Percentiles rank a stretch among this genome's conserved stretches.
These are phyloP conservation scores for Allolobophora icterica DNA, from an alignment of 2,888 invertebrate species.

Conservation along the genomic window DNA sequence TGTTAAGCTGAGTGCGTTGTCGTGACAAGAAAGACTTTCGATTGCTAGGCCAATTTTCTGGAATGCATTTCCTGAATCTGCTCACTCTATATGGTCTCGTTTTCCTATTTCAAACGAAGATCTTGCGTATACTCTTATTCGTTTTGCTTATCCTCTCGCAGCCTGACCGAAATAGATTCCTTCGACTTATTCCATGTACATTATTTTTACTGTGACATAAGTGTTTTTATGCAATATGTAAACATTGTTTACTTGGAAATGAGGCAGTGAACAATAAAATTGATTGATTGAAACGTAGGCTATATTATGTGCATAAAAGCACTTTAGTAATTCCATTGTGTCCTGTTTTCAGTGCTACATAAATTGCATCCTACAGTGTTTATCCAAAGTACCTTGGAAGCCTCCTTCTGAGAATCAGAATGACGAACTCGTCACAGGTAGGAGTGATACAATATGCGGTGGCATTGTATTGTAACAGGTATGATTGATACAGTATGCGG, in stretches of 20 bases:
- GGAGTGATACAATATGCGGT: not conserved
- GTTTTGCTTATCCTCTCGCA: not conserved
- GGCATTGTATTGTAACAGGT: too few relatives aligned
- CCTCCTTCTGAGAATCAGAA: not conserved
- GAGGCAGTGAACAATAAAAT: too few relatives aligned
- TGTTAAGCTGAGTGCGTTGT: too few relatives aligned
- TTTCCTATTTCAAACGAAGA: not conserved
- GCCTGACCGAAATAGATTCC: too few relatives aligned
- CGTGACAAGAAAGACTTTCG: not conserved
- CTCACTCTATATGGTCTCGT: not conserved
- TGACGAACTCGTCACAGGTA: slow-evolving; percentile 2
- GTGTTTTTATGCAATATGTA: too few relatives aligned
- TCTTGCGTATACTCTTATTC: not conserved
- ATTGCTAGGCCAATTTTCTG: not conserved
- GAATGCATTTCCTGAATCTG: not conserved
- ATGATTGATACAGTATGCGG: too few relatives aligned
- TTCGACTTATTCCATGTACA: too few relatives aligned
- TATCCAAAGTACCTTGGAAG: not conserved
- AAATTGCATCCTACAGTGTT: slow-evolving; percentile 17
- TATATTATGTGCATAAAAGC: not conserved
- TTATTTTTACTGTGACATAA: too few relatives aligned
- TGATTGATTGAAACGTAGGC: too few relatives aligned
- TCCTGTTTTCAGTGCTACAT: not conserved
- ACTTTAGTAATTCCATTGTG: not conserved
- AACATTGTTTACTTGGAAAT: too few relatives aligned